Evolutionary conservation across 2,797 vertebrate species (phyloP).

Genomic region (Bradypus variegatus): DNA sequence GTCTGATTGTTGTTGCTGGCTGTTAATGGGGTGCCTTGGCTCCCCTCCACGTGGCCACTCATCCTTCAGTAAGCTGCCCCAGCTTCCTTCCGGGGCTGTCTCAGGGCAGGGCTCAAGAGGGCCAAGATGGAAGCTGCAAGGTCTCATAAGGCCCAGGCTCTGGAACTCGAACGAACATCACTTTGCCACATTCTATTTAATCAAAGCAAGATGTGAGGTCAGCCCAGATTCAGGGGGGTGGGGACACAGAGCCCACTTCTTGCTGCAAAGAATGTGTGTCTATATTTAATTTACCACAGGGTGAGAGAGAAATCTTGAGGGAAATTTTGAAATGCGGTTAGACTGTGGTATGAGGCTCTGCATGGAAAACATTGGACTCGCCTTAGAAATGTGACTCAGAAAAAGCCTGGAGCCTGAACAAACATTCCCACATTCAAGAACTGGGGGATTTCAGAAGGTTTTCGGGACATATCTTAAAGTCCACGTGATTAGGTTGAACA

Average conservation of each 20-base stretch:
- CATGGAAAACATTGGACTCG: constrained; percentile 41
- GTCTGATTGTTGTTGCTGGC: not conserved
- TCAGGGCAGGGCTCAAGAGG: not conserved
- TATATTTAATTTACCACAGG: constrained; percentile 41
- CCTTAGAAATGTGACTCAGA: constrained; percentile 39
- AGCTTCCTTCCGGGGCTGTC: not conserved
- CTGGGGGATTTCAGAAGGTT: constrained; percentile 2
- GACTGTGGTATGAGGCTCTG: constrained; percentile 33
- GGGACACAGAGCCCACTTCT: not conserved
- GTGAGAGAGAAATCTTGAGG: constrained; percentile 47
- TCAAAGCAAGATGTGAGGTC: constrained; percentile 24
- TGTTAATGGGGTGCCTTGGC: not conserved
- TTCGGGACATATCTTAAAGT: constrained; percentile 29
- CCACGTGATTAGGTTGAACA: constrained; percentile 27
- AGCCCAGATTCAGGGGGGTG: not conserved
- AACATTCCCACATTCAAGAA: constrained; percentile 43
- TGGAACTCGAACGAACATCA: not conserved
- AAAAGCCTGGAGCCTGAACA: constrained; percentile 45
- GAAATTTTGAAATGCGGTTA: constrained; percentile 44
- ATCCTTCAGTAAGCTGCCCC: not conserved
- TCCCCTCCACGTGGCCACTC: not conserved
- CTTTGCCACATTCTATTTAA: not conserved
- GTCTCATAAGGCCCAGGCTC: not conserved
- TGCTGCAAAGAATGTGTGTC: constrained; percentile 37
- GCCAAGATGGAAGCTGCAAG: not conserved